phyloP scores from a whole-genome alignment of 2,797 vertebrate genomes.

The Avahi laniger region DNA sequence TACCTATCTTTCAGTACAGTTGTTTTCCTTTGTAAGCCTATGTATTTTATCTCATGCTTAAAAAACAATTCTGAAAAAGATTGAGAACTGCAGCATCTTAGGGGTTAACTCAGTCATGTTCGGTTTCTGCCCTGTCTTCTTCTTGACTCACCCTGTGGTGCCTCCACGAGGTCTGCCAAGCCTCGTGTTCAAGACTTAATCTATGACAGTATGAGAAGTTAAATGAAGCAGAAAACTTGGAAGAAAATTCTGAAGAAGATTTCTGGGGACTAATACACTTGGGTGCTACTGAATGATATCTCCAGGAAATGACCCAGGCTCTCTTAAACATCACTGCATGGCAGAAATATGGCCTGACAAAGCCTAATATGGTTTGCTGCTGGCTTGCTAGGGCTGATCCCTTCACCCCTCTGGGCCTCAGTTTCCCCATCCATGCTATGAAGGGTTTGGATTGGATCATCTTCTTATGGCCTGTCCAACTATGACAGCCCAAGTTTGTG shows the following conservation, averaged over 20 bases:
- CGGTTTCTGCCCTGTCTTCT: not conserved
- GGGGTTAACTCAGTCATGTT: not conserved
- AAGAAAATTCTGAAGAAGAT: not conserved
- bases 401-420: slow-evolving; percentile 17
- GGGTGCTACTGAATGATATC: not conserved
- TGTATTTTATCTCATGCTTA: not conserved
- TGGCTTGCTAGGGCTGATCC: not conserved
- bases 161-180: not conserved
- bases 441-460: slow-evolving; percentile 6
- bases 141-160: not conserved
- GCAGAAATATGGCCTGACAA: slow-evolving; percentile 7
- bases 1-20: slow-evolving; percentile 38
- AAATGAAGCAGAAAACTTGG: slow-evolving; percentile 36
- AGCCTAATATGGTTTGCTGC: not conserved
- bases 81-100: not conserved
- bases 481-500: not conserved
- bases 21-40: slow-evolving; percentile 22
- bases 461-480: not conserved
- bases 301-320: not conserved
- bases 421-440: slow-evolving; percentile 8
- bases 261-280: not conserved
- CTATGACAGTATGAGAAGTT: not conserved
- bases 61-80: slow-evolving; percentile 38
- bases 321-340: not conserved
- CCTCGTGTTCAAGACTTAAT: not conserved